A percentile compares a stretch with the other conserved stretches of the same genome.
Conservation (phyloP, 2,888 invertebrate species). For the Iselma pallidipennis region DNA sequence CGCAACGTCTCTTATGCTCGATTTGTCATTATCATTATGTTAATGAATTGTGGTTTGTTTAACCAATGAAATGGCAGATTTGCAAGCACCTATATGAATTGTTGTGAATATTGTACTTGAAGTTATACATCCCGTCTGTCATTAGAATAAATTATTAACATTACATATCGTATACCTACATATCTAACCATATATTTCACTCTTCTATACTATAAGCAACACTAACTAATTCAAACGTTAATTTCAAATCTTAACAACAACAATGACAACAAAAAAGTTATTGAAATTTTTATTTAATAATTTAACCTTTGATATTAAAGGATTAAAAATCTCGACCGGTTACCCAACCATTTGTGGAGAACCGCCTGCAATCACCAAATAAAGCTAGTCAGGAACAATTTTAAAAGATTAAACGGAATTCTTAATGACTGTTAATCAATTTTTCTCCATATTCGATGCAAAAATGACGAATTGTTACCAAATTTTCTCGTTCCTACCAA, state of each 20-base stretch:
- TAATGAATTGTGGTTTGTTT: conserved; percentile 21
- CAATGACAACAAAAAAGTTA: no score
- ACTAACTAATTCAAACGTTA: not conserved
- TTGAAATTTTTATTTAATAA: no score
- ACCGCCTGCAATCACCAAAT: not conserved
- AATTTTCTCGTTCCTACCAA: no score
- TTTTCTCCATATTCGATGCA: no score
- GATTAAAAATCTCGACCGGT: not conserved
- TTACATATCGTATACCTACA: conserved; percentile 29
- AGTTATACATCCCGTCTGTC: conserved; percentile 35
- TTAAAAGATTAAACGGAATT: no score
- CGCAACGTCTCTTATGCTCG: not conserved
- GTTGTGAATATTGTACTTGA: conserved; percentile 23
- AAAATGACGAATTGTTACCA: no score
- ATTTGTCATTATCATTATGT: not conserved
- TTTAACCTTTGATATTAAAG: not conserved
- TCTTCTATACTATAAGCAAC: not conserved
- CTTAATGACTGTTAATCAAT: no score
- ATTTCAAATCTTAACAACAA: no score
- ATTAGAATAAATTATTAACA: conserved; percentile 38
- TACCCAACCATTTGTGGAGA: not conserved
- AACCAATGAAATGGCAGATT: conserved; percentile 26
- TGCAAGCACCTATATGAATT: conserved; percentile 21
- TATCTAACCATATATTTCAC: not conserved
- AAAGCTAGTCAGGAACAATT: no score